Conservation (phyloP, 2,888 invertebrate genomes). For the Yponomeuta sedellus region DNA sequence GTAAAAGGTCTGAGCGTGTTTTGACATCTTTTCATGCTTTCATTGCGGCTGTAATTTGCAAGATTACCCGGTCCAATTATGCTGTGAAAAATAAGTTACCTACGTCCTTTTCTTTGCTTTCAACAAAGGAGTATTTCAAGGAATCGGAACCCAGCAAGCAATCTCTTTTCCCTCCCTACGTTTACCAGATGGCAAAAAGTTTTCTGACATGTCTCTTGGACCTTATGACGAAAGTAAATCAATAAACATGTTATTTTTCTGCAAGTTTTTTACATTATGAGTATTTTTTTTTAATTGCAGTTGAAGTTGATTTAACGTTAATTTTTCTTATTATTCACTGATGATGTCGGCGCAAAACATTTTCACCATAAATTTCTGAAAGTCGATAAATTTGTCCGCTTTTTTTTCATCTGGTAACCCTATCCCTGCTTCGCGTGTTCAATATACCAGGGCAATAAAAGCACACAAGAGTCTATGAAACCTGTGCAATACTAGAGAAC, state of each 20-base stretch:
- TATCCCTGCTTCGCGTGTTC: conserved; percentile 1
- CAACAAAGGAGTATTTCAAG: not conserved
- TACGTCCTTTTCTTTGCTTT: conserved; percentile 8
- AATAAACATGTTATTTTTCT: no score
- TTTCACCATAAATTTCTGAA: no score
- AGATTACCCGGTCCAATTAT: conserved; percentile 15
- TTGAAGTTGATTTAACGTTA: no score
- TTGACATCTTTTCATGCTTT: conserved; percentile 52
- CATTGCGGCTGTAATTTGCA: conserved; percentile 47
- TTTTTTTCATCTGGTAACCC: no score
- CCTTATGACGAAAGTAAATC: no score
- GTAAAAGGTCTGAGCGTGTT: conserved; percentile 37
- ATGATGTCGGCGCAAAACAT: no score
- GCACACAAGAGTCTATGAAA: conserved; percentile 28
- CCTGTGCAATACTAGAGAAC: conserved; percentile 50
- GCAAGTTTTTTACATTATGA: no score
- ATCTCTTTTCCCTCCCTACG: not conserved
- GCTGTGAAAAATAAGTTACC: not conserved
- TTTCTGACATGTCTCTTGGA: no score
- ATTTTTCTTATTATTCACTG: no score
- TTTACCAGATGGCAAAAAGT: no score
- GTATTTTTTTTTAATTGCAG: no score
- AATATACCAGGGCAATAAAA: conserved; percentile 39
- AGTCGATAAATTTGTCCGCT: no score
- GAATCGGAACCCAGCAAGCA: not conserved